phyloP scores from a whole-genome alignment of 2,888 invertebrate species.

The Lasioglossum villosulum region DNA sequence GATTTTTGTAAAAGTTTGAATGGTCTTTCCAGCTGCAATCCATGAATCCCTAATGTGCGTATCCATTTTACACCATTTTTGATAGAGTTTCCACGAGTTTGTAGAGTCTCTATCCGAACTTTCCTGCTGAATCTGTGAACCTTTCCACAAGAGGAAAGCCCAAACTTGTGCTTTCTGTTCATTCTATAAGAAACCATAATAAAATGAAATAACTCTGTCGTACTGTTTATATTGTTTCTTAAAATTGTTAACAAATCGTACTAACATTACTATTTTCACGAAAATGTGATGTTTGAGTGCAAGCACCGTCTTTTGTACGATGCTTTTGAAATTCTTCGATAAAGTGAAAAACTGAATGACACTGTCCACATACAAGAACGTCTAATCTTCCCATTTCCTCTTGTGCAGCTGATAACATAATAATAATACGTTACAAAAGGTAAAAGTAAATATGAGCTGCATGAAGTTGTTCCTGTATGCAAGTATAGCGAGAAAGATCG shows the following conservation, averaged over 20 bases:
- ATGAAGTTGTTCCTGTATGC: background rate
- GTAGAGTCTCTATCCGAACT: constrained; percentile 85
- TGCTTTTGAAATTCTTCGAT: constrained; percentile 92
- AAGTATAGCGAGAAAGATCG: background rate
- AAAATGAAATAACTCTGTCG: constrained; percentile 13
- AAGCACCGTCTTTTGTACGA: constrained; percentile 86
- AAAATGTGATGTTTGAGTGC: constrained; percentile 88
- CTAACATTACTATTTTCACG: constrained; percentile 88
- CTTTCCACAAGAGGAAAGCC: constrained; percentile 94
- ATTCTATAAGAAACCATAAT: constrained; percentile 84
- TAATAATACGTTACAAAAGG: constrained; percentile 16
- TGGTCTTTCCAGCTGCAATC: constrained; percentile 92
- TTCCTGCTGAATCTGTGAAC: constrained; percentile 85
- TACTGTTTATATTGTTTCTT: background rate
- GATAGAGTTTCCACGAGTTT: constrained; percentile 92
- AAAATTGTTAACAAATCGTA: constrained; percentile 44
- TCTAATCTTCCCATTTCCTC: constrained; percentile 91
- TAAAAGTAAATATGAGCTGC: background rate
- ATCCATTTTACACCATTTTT: constrained; percentile 93
- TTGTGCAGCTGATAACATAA: constrained; percentile 87
- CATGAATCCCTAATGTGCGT: constrained; percentile 90
- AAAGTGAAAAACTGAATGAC: constrained; percentile 92
- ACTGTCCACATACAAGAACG: constrained; percentile 93
- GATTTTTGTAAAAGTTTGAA: constrained; percentile 90
- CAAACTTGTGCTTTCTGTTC: constrained; percentile 94